A percentile compares a stretch with the other conserved stretches of the same genome.
phyloP scores from a whole-genome alignment of 2,888 invertebrate genomes.

The Agriopis leucophaearia region DNA sequence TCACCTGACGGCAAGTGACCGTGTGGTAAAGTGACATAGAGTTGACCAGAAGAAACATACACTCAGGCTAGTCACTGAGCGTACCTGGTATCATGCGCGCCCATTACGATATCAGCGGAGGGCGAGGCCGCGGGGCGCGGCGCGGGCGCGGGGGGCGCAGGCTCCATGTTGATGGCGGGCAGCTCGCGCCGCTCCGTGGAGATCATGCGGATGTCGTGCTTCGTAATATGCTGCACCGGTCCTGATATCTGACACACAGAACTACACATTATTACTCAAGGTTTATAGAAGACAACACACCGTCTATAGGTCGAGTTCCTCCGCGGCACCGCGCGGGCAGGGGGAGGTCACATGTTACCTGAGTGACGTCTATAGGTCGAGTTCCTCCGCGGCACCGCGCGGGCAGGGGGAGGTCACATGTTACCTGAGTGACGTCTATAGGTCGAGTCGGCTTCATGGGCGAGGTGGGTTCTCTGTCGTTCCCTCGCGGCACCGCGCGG shows the following conservation, averaged over 20 bases:
- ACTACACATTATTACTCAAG: background rate
- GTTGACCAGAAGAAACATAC: too few species aligned
- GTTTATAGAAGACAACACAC: too few species aligned
- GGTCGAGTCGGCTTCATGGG: constrained; percentile 55
- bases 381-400: too few species aligned
- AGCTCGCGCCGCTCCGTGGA: constrained; percentile 63
- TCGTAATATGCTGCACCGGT: constrained; percentile 71
- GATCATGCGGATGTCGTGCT: constrained; percentile 74
- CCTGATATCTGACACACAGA: constrained; percentile 51
- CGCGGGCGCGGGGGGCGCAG: constrained; percentile 53
- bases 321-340: background rate
- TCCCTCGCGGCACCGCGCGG: constrained; percentile 53
- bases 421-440: constrained; percentile 53
- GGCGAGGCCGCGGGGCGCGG: constrained; percentile 34
- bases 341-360: constrained; percentile 39
- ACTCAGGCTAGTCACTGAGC: too few species aligned
- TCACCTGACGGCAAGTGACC: too few species aligned
- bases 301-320: too few species aligned
- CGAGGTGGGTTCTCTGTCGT: constrained; percentile 44
- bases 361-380: constrained; percentile 50
- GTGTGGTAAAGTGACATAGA: too few species aligned
- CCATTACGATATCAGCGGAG: constrained; percentile 4
- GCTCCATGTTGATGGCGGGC: constrained; percentile 63
- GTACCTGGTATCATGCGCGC: too few species aligned
- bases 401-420: background rate